Evolutionary conservation across 1,140 invertebrate species (phyloP), one percentile per base, ranked within the genome.

Genomic region (Homarus americanus): DNA sequence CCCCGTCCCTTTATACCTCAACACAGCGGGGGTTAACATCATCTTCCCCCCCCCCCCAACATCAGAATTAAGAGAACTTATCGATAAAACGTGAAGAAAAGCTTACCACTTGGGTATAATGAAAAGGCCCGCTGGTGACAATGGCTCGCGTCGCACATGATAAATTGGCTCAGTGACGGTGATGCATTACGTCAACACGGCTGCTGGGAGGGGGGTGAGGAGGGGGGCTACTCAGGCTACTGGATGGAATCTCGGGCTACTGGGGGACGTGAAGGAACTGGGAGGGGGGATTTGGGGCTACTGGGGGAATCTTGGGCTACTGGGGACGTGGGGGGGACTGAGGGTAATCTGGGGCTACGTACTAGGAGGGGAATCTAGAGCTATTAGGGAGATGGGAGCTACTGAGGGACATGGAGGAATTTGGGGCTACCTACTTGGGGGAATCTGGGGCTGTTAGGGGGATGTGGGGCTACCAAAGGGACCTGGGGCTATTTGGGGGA

Each of bases 81-180:
- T 86, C 72, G 72, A 86, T 86, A 86, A 86, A 86, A 86, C 83
- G 40, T 28, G 83, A 44, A 86, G 83, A 86, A 86, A 86, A 86
- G 83, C 83, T 86, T 72, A 86, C 83, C 83, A 86, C 83, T 86
- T 69, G 41, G 72, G 83, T 86, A 86, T 86, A 86, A 86, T 86
- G 83, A 86, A 86, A 86, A 73, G n/a, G 72, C 69, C 72, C 73
- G 82, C 28, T 34, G 83, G 83, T 86, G 83, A 86, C 83, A 86
- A 86, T 86, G 72, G 83, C 83, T 40, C 38, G 34, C 72, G 83
- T 86, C 83, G 41, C 83, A 53, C 41, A 86, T 86, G 83, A 86
- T 86, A 86, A 86, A 86, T 86, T 86, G 83, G 83, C 34, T 34
- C n/a, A 7, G 38, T 86, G 83, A 86, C 83, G 83, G 41, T 86